These are phyloP conservation scores for Onthophagus sagittarius DNA, from an alignment of 2,888 invertebrate species.

Conservation along the genomic window DNA sequence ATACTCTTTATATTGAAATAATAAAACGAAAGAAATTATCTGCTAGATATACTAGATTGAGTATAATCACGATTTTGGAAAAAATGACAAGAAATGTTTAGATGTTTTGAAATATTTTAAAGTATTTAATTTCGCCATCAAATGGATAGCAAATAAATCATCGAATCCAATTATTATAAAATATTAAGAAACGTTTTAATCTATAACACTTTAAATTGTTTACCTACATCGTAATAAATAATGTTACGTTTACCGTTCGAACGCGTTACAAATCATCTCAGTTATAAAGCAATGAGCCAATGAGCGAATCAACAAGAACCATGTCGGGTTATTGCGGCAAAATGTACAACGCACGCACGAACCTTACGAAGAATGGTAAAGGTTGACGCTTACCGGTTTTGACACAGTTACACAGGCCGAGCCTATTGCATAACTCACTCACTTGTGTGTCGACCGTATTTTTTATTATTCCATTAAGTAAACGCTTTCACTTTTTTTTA, in stretches of 20 bases:
- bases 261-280: conserved; percentile 5
- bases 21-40: too few species aligned
- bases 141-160: too few species aligned
- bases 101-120: too few species aligned
- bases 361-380: not conserved
- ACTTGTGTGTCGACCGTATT: not conserved
- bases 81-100: not conserved
- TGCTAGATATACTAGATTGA: too few species aligned
- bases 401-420: not conserved
- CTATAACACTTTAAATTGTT: too few species aligned
- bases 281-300: not conserved
- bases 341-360: not conserved
- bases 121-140: too few species aligned
- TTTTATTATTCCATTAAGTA: not conserved
- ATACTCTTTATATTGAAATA: too few species aligned
- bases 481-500: not conserved
- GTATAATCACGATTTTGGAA: too few species aligned
- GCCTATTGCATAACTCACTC: not conserved
- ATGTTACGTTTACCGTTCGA: too few species aligned
- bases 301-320: not conserved
- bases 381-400: not conserved
- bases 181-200: too few species aligned
- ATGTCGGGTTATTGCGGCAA: not conserved
- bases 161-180: too few species aligned
- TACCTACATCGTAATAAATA: too few species aligned